phyloP scores from a whole-genome alignment of 2,113 vertebrate genomes.

The Ptilorrhoa leucosticta region DNA sequence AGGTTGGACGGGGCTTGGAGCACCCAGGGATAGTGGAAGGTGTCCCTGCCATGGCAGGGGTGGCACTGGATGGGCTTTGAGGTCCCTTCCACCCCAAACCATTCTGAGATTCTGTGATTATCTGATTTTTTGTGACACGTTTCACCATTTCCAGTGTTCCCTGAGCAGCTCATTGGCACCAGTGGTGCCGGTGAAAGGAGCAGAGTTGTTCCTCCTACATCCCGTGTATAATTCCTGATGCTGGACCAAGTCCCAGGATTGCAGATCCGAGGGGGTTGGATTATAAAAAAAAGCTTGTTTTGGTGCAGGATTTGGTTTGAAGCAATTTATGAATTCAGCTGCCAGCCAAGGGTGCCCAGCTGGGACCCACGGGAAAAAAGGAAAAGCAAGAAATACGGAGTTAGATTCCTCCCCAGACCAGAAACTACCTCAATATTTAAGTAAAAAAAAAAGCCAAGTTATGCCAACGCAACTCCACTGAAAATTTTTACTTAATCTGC shows the following conservation, averaged over 20 bases:
- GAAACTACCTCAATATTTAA: background rate
- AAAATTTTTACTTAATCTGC: constrained; percentile 28
- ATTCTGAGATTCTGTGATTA: background rate
- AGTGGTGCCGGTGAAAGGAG: background rate
- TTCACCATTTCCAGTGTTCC: background rate
- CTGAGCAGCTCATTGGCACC: rapidly evolving
- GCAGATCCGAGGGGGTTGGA: background rate
- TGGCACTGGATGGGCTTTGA: rapidly evolving
- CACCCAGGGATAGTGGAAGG: rapidly evolving
- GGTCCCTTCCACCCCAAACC: background rate
- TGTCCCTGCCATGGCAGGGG: background rate
- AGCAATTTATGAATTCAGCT: background rate
- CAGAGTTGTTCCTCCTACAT: background rate
- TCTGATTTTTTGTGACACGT: rapidly evolving
- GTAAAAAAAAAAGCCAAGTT: background rate
- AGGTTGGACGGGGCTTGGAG: background rate
- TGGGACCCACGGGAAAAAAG: background rate
- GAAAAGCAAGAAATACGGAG: background rate
- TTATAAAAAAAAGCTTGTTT: background rate
- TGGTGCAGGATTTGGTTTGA: background rate
- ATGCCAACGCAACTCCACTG: background rate
- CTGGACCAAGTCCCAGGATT: background rate
- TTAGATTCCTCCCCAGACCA: background rate
- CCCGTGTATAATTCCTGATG: background rate
- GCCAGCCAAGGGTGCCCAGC: background rate